These are phyloP conservation scores for Chlorops oryzae DNA, from an alignment of 1,140 invertebrate genomes.

Conservation along the genomic window DNA sequence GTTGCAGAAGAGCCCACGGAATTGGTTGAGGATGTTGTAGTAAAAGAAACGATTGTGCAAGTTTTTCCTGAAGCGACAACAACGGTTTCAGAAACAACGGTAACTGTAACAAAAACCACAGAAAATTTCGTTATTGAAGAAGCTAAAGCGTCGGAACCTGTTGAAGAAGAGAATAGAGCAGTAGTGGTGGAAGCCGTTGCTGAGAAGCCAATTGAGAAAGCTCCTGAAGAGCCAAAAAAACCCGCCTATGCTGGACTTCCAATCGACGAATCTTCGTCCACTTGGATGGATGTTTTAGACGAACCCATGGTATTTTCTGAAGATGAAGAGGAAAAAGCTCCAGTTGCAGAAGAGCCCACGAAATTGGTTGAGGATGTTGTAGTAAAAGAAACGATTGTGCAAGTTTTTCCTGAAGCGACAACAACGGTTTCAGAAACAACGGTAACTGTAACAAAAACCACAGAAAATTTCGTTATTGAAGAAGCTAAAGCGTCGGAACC, in stretches of 20 bases:
- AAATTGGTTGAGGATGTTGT: neutral
- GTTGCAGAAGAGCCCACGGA: neutral
- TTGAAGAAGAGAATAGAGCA: too few species aligned
- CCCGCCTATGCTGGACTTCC: conserved; percentile 43
- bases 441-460: too few species aligned
- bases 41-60: neutral
- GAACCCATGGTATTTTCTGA: conserved; percentile 48
- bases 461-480: too few species aligned
- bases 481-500: too few species aligned
- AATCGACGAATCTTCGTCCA: conserved; percentile 48
- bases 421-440: too few species aligned
- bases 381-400: neutral
- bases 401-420: neutral
- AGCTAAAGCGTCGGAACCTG: too few species aligned
- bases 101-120: too few species aligned
- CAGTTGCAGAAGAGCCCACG: neutral
- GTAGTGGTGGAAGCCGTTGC: neutral
- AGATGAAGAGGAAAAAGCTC: conserved; percentile 30
- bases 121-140: too few species aligned
- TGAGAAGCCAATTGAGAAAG: neutral
- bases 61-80: neutral
- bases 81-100: neutral
- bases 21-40: neutral
- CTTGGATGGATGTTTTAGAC: conserved; percentile 52
- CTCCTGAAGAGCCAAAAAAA: conserved; percentile 15